Evolutionary conservation across 2,113 vertebrate genomes (phyloP).

Genomic region (Pipra filicauda): DNA sequence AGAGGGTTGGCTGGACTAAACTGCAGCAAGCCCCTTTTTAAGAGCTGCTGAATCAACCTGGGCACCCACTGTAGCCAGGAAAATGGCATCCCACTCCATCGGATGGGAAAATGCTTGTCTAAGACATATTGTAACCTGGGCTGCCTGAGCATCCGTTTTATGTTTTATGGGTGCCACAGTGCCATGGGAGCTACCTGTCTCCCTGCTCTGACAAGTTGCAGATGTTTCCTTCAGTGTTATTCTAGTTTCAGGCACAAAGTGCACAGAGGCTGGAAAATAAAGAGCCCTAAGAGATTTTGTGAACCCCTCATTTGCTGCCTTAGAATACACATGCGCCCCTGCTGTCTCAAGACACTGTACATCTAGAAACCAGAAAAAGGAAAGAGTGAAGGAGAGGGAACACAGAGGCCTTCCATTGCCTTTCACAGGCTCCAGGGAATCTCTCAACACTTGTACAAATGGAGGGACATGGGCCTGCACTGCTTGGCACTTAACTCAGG

Average conservation of each 20-base stretch:
- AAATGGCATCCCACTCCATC: neutral
- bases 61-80: too few species aligned
- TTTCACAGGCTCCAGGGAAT: neutral
- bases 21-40: accelerated
- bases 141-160: neutral
- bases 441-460: neutral
- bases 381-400: neutral
- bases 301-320: neutral
- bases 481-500: neutral
- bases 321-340: accelerated
- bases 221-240: neutral
- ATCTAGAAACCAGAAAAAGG: neutral
- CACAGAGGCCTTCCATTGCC: neutral
- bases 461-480: neutral
- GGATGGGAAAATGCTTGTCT: neutral
- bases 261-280: neutral
- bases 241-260: neutral
- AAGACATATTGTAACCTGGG: accelerated
- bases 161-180: neutral
- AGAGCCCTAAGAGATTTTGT: neutral
- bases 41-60: neutral
- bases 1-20: neutral
- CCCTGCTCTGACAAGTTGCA: neutral
- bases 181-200: neutral
- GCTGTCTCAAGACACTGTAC: neutral